Conservation (phyloP, 2,113 vertebrate species). For the Phylloscopus trochiloides region DNA sequence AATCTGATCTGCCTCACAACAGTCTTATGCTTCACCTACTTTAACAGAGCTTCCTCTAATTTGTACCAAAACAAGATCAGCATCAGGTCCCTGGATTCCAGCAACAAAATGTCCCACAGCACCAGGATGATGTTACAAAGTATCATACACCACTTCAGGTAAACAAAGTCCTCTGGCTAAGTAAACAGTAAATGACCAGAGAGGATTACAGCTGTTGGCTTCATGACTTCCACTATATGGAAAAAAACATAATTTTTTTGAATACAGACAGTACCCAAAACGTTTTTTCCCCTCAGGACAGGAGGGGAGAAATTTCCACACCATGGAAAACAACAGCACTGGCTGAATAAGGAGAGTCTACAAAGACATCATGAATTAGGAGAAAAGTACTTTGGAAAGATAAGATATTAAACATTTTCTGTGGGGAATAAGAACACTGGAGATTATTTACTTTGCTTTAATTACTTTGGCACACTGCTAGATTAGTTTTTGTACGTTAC, state of each 20-base stretch:
- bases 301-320: background rate
- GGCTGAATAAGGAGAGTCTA: slow-evolving; percentile 35
- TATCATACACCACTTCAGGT: background rate
- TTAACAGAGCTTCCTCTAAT: background rate
- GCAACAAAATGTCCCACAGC: background rate
- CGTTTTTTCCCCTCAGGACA: rapidly evolving
- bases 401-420: slow-evolving; percentile 77
- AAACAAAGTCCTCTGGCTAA: background rate
- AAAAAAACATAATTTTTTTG: background rate
- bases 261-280: background rate
- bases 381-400: slow-evolving; percentile 72
- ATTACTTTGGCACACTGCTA: slow-evolving; percentile 75
- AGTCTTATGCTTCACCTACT: background rate
- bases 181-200: background rate
- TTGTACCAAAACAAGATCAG: background rate
- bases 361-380: slow-evolving; percentile 64
- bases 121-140: background rate
- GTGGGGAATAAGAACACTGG: slow-evolving; percentile 73
- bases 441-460: slow-evolving; percentile 81
- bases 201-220: background rate
- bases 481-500: slow-evolving; percentile 74
- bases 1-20: background rate
- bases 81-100: background rate
- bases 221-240: background rate
- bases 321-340: background rate